Evolutionary conservation across 2,113 vertebrate genomes (phyloP), one percentile per base, ranked within the genome.

Genomic region (Pollachius pollachius): DNA sequence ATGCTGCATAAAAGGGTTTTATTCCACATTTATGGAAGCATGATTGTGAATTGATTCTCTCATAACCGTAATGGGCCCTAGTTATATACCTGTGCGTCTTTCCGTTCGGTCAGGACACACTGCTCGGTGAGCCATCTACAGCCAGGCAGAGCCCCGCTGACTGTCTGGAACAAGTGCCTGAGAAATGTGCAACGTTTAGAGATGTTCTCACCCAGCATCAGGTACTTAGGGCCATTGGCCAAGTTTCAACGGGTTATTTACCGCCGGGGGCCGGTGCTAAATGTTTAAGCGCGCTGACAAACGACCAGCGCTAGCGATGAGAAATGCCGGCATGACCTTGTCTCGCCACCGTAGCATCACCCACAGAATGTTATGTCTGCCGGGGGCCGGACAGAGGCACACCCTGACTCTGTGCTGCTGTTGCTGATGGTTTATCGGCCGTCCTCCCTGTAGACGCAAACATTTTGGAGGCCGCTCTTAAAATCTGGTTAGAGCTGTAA

Each of bases 181-280:
- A 48, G 12, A 48, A 48, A 48, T 48, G 41, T 48, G 41, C 12
- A 13, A 48, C 41, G 12, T 48, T 48, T 48, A 48, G 41, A 8
- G 41, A 9, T 9, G 41, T 48, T 48, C 41, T 48, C 41, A 75
- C 74, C 64, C 68, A 74, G 57, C 57, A n/a, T n/a, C 5, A 7
- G 72, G 52, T 68, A 80, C 77, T 76, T 78, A 78, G 8, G 1
- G 75, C 80, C 62, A 69, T 70, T 65, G 57, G 71, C 67, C 66
- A 61, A 59, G 69, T 63, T 83, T 79, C 76, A 60, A 69, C 70
- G 58, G 37, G 75, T 79, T 84, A 87, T 88, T 85, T 88, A 87
- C 81, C 54, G 73, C 79, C 18, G 25, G 27, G 13, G 64, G 71
- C 30, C 30, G 62, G 77, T 70, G 72, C 72, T 86, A 83, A 85